Percentiles rank a stretch among this genome's conserved stretches.
These are phyloP conservation scores for Hippocampus abdominalis DNA, from an alignment of 2,113 vertebrate genomes.

Conservation along the genomic window DNA sequence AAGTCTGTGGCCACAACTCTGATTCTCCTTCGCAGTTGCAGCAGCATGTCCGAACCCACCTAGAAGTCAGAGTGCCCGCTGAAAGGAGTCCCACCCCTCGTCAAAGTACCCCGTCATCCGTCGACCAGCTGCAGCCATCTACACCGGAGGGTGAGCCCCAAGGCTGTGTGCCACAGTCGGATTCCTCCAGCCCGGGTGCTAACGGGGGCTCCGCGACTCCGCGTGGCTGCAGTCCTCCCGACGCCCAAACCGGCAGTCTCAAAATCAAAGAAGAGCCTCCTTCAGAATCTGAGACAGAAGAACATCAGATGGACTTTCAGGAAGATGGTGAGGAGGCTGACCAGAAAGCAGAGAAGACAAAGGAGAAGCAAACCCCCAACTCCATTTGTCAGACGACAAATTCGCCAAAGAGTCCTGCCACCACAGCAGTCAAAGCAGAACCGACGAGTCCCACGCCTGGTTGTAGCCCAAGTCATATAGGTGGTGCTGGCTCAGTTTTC, in stretches of 20 bases:
- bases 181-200: slow-evolving; percentile 70
- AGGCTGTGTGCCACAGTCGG: slow-evolving; percentile 54
- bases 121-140: slow-evolving; percentile 48
- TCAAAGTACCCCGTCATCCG: slow-evolving; percentile 47
- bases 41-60: slow-evolving; percentile 79
- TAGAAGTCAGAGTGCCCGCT: slow-evolving; percentile 60
- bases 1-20: slow-evolving; percentile 77
- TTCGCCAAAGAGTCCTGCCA: slow-evolving; percentile 75
- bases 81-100: slow-evolving; percentile 66
- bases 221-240: slow-evolving; percentile 56
- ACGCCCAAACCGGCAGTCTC: slow-evolving; percentile 18
- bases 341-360: slow-evolving; percentile 18
- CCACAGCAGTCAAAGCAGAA: slow-evolving; percentile 80
- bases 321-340: slow-evolving; percentile 26
- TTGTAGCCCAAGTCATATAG: slow-evolving; percentile 83
- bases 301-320: slow-evolving; percentile 39
- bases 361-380: background rate
- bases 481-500: slow-evolving; percentile 62
- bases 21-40: slow-evolving; percentile 80
- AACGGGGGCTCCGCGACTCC: slow-evolving; percentile 70
- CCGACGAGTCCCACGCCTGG: slow-evolving; percentile 85
- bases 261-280: slow-evolving; percentile 82
- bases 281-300: slow-evolving; percentile 68
- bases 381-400: slow-evolving; percentile 60
- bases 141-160: slow-evolving; percentile 53